Percentiles rank a stretch among this genome's conserved stretches.
phyloP scores from a whole-genome alignment of 1,140 invertebrate genomes.

The Stratiolaelaps scimitus region DNA sequence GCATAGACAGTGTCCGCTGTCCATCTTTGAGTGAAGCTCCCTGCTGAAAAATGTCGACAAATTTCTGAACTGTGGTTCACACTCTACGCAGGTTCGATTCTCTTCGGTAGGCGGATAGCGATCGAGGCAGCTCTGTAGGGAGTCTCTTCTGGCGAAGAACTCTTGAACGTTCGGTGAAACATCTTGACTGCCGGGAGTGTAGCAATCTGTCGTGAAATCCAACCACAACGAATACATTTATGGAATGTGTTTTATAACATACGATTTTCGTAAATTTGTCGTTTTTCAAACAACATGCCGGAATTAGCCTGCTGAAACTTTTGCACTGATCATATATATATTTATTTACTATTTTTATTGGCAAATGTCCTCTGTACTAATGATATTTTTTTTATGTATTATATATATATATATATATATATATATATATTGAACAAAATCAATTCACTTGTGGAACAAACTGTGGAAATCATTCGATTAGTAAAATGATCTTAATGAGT shows the following conservation, averaged over 20 bases:
- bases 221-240: background rate
- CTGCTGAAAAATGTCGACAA: background rate
- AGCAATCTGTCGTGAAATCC: slow-evolving; percentile 3
- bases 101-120: background rate
- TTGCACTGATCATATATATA: no score
- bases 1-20: background rate
- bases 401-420: no score
- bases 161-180: background rate
- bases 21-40: background rate
- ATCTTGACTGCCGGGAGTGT: background rate
- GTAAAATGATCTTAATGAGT: background rate
- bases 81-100: background rate
- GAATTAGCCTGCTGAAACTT: no score
- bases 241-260: background rate
- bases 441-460: slow-evolving; percentile 2
- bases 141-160: background rate
- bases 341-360: no score
- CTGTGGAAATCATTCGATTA: background rate
- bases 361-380: no score
- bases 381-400: no score
- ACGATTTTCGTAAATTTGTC: background rate
- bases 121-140: background rate
- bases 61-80: background rate
- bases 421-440: no score
- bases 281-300: background rate